These are phyloP conservation scores for Vulpes ferrilata DNA, from an alignment of 2,113 vertebrate species.

Conservation along the genomic window DNA sequence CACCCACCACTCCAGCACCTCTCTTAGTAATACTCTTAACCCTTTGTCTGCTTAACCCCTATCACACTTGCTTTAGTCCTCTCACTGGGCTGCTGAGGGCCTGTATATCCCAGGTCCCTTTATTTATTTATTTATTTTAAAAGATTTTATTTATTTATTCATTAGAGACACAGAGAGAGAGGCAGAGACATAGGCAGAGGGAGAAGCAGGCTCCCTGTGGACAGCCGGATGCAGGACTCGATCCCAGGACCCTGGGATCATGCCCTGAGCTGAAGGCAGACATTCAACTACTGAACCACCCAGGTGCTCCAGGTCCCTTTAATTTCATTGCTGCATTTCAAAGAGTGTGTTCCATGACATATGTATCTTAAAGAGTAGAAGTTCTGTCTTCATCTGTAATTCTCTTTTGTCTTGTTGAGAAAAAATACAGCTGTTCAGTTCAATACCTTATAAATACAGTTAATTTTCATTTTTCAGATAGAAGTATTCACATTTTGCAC, in stretches of 20 bases:
- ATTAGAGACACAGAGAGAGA: too few species aligned
- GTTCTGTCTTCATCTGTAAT: neutral
- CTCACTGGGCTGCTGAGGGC: neutral
- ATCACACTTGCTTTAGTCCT: neutral
- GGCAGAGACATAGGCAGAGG: too few species aligned
- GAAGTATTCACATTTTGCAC: neutral
- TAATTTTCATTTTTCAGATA: slow-evolving; percentile 23
- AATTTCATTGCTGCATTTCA: neutral
- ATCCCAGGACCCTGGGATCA: too few species aligned
- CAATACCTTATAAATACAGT: neutral
- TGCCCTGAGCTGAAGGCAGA: too few species aligned
- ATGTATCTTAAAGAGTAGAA: neutral
- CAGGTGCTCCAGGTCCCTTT: neutral
- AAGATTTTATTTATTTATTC: too few species aligned
- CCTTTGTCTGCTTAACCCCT: neutral
- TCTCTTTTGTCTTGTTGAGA: neutral
- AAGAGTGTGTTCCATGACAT: neutral
- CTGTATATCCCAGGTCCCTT: neutral
- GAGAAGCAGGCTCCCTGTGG: too few species aligned
- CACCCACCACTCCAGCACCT: neutral
- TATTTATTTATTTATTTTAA: too few species aligned
- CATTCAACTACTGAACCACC: too few species aligned
- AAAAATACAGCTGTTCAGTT: neutral
- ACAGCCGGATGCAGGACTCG: too few species aligned
- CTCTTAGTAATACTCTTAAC: neutral